Evolutionary conservation across 2,797 vertebrate genomes (phyloP).

Genomic region (Scyliorhinus canicula): DNA sequence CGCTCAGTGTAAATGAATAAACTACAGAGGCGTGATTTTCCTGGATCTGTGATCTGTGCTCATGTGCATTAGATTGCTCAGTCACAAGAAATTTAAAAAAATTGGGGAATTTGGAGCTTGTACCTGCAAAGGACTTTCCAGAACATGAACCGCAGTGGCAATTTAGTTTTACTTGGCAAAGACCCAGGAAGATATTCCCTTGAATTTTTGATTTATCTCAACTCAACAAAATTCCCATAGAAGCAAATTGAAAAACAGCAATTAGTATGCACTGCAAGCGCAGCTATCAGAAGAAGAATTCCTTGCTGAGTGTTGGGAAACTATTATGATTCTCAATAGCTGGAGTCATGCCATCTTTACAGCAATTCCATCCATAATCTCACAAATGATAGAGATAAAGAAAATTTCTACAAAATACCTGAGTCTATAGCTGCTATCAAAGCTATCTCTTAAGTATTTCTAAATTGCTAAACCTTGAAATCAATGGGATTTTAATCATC

Average conservation of each 20-base stretch:
- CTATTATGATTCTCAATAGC: neutral
- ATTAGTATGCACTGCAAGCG: neutral
- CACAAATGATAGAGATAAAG: neutral
- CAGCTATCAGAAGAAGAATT: neutral
- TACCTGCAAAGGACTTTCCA: neutral
- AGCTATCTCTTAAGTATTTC: neutral
- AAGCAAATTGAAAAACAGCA: neutral
- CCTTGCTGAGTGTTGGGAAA: neutral
- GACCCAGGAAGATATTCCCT: neutral
- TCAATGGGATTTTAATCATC: neutral
- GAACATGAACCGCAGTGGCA: neutral
- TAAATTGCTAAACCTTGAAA: neutral
- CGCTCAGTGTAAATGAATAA: neutral
- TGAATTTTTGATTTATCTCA: neutral
- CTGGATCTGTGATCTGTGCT: too few species aligned
- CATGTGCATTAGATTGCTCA: neutral
- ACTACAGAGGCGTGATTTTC: neutral
- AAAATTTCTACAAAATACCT: neutral
- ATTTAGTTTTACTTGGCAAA: neutral
- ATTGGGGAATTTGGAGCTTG: neutral
- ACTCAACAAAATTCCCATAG: neutral
- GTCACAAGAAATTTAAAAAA: neutral
- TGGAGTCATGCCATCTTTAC: neutral
- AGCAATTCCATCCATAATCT: neutral
- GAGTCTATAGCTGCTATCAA: neutral